Percentiles rank a stretch among this genome's conserved stretches.
These are phyloP conservation scores for Aphyosemion australe DNA, from an alignment of 2,113 vertebrate genomes.

Conservation along the genomic window DNA sequence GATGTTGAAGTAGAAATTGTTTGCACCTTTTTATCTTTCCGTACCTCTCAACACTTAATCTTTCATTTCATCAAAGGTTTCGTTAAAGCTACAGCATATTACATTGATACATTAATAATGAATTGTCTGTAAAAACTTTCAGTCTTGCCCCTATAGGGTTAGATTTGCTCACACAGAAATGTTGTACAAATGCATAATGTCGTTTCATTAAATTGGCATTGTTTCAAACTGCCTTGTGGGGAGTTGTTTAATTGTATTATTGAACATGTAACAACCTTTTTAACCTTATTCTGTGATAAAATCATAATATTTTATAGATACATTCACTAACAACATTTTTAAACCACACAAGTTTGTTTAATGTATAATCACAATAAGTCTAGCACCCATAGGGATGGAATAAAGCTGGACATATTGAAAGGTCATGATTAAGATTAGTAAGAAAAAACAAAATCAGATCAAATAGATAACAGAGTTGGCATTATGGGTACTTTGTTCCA, in stretches of 20 bases:
- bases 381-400: too few species aligned
- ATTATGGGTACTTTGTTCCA: too few species aligned
- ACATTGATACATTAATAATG: slow-evolving; percentile 2
- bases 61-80: slow-evolving; percentile 7
- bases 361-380: too few species aligned
- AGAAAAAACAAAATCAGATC: too few species aligned
- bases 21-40: not conserved
- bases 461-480: too few species aligned
- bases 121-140: not conserved
- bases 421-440: too few species aligned
- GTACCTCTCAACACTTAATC: not conserved
- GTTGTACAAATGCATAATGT: too few species aligned
- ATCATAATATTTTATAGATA: not conserved
- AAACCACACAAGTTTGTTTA: too few species aligned
- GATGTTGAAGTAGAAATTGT: slow-evolving; percentile 17
- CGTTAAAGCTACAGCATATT: not conserved
- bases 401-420: too few species aligned
- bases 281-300: not conserved
- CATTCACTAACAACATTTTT: not conserved
- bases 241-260: slow-evolving; percentile 2
- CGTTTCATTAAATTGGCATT: too few species aligned
- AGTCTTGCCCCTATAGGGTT: not conserved
- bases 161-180: too few species aligned
- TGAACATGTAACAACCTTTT: not conserved
- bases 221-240: too few species aligned